Evolutionary conservation across 2,797 vertebrate species (phyloP).

Genomic region (Lagocephalus sceleratus): DNA sequence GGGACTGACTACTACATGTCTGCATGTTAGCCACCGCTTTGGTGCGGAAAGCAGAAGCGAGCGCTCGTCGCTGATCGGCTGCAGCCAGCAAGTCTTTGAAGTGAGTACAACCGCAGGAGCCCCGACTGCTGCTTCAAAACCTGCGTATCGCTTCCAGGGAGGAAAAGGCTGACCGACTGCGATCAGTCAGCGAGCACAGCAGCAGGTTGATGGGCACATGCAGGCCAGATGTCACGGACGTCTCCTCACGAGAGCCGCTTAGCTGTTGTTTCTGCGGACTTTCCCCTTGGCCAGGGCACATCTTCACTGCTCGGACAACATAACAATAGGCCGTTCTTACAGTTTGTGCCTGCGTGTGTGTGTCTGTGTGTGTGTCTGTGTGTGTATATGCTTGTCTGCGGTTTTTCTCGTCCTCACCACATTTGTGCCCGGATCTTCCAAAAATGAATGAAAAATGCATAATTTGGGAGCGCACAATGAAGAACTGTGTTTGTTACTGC

Average conservation of each 20-base stretch:
- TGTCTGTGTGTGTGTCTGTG: constrained; percentile 3
- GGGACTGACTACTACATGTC: neutral
- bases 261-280: constrained; percentile 58
- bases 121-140: constrained; percentile 16
- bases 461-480: constrained; percentile 6
- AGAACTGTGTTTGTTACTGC: constrained; percentile 17
- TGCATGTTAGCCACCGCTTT: neutral
- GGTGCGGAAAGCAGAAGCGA: too few species aligned
- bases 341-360: constrained; percentile 3
- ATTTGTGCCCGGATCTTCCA: constrained; percentile 37
- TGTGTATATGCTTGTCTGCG: constrained; percentile 24
- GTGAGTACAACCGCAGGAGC: too few species aligned
- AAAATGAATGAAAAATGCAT: constrained; percentile 29
- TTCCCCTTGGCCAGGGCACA: constrained; percentile 58
- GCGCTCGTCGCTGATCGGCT: too few species aligned
- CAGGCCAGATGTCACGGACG: constrained; percentile 65
- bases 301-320: constrained; percentile 51
- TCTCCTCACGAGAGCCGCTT: constrained; percentile 35
- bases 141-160: constrained; percentile 27
- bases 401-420: constrained; percentile 34
- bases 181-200: constrained; percentile 46
- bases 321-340: constrained; percentile 49
- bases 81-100: too few species aligned
- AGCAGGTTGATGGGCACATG: constrained; percentile 57
- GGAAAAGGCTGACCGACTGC: constrained; percentile 18